These are phyloP conservation scores for Phaonia tiefii DNA, from an alignment of 2,888 invertebrate species.

Conservation along the genomic window DNA sequence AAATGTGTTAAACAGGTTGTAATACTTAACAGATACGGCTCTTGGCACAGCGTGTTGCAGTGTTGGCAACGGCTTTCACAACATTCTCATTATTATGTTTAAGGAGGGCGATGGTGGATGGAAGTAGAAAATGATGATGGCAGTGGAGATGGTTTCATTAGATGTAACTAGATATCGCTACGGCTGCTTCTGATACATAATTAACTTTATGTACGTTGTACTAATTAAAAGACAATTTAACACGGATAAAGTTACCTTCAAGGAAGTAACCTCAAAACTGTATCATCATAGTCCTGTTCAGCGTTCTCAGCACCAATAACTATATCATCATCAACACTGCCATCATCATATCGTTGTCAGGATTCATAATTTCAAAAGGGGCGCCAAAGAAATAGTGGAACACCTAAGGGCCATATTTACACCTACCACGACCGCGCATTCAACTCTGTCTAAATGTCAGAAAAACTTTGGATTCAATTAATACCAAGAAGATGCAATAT, in stretches of 20 bases:
- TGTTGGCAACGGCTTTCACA: not conserved
- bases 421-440: not conserved
- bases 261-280: conserved; percentile 44
- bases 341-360: not conserved
- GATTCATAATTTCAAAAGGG: conserved; percentile 18
- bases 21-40: conserved; percentile 19
- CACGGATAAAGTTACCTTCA: conserved; percentile 68
- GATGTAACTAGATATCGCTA: conserved; percentile 63
- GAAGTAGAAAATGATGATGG: not conserved
- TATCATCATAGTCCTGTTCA: conserved; percentile 10
- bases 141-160: conserved; percentile 34
- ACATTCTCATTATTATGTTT: not conserved
- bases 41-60: conserved; percentile 17
- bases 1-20: conserved; percentile 28
- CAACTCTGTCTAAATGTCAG: conserved; percentile 1
- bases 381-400: conserved; percentile 1
- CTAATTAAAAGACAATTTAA: conserved; percentile 70
- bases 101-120: conserved; percentile 6
- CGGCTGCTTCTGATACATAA: conserved; percentile 68
- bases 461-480: conserved; percentile 9
- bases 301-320: not conserved
- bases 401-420: conserved; percentile 8
- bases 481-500: not conserved
- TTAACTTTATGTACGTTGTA: conserved; percentile 69
- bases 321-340: not conserved